These are phyloP conservation scores for Gymnoscelis rufifasciata DNA, from an alignment of 2,888 invertebrate genomes.

Conservation along the genomic window DNA sequence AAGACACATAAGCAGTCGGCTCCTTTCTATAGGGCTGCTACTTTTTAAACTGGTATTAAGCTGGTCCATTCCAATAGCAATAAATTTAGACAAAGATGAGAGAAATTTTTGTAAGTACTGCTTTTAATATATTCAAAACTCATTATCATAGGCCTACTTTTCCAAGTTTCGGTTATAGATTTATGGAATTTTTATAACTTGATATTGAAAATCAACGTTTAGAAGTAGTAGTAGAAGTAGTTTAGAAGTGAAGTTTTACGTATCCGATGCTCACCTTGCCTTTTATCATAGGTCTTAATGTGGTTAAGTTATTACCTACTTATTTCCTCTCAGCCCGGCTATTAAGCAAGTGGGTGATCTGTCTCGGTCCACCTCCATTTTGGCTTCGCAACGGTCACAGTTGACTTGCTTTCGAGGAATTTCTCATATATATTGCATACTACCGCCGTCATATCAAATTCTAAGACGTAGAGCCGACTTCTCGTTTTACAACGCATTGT, in stretches of 20 bases:
- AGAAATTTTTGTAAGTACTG: background rate
- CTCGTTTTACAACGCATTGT: conserved; percentile 44
- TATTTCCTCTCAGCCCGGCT: conserved; percentile 11
- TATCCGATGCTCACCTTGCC: too few relatives aligned
- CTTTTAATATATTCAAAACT: background rate
- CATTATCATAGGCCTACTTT: conserved; percentile 2
- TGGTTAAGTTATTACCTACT: too few relatives aligned
- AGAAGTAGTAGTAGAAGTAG: too few relatives aligned
- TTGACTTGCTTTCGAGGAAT: conserved; percentile 52
- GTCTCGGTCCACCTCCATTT: conserved; percentile 60
- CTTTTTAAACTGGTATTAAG: conserved; percentile 17
- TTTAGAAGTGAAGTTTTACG: too few relatives aligned
- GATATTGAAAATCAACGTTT: too few relatives aligned
- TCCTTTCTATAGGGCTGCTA: conserved; percentile 20
- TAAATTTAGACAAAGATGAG: background rate
- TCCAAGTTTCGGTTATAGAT: background rate
- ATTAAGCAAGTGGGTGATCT: conserved; percentile 53
- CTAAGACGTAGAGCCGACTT: conserved; percentile 19
- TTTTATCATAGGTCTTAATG: too few relatives aligned
- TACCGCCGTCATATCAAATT: conserved; percentile 39
- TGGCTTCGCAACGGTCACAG: conserved; percentile 37
- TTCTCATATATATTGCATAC: conserved; percentile 47
- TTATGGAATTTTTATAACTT: too few relatives aligned
- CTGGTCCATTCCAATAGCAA: conserved; percentile 1
- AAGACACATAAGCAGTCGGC: background rate